phyloP scores from a whole-genome alignment of 2,888 invertebrate species.

The Melieria omissa region DNA sequence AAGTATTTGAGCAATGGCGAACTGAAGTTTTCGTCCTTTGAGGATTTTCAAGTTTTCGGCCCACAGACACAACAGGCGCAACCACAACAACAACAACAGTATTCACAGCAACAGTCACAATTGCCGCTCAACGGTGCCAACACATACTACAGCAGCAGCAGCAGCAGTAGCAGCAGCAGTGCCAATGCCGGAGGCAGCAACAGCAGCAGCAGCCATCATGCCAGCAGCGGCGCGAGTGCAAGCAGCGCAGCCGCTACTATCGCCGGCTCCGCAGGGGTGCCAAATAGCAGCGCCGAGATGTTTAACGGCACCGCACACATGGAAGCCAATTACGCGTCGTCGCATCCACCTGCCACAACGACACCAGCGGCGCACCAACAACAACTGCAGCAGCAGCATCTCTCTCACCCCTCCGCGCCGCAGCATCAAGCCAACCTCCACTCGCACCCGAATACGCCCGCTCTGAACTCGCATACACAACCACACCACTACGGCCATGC shows the following conservation, averaged over 20 bases:
- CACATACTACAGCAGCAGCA: constrained; percentile 22
- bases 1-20: constrained; percentile 67
- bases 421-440: constrained; percentile 35
- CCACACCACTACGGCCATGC: constrained; percentile 31
- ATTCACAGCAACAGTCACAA: constrained; percentile 40
- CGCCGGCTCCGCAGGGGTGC: constrained; percentile 1
- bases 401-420: constrained; percentile 34
- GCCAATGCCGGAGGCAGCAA: constrained; percentile 36
- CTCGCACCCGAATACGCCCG: constrained; percentile 11
- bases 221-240: constrained; percentile 10
- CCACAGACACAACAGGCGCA: constrained; percentile 33
- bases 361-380: constrained; percentile 22
- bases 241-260: constrained; percentile 2
- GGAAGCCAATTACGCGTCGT: constrained; percentile 14
- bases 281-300: background rate
- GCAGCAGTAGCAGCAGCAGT: constrained; percentile 25
- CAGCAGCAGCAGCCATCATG: constrained; percentile 25
- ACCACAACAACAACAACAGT: constrained; percentile 46
- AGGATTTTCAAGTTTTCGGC: constrained; percentile 64
- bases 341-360: constrained; percentile 3
- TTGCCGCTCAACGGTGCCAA: constrained; percentile 33
- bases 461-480: constrained; percentile 26
- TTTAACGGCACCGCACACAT: background rate
- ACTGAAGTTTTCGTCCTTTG: constrained; percentile 64
- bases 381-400: constrained; percentile 41